Evolutionary conservation across 2,888 invertebrate genomes (phyloP).

Genomic region (Apamea crenata): DNA sequence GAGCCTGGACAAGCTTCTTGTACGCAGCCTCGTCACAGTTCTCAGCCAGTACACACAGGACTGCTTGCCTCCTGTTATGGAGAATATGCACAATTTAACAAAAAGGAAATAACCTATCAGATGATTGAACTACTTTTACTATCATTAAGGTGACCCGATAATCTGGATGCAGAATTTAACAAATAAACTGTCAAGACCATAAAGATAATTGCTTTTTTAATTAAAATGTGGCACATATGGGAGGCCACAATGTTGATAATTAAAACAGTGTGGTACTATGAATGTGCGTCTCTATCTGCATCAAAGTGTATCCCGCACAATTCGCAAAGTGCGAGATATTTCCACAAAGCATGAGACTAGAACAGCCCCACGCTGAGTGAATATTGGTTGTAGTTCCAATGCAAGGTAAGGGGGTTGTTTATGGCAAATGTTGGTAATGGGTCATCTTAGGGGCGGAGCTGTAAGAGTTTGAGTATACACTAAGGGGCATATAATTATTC

Average conservation of each 20-base stretch:
- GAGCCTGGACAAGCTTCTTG: constrained; percentile 98
- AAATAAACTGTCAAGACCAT: background rate
- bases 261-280: constrained; percentile 87
- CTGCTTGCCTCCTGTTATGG: constrained; percentile 95
- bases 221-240: constrained; percentile 87
- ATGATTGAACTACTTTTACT: background rate
- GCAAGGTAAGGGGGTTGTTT: constrained; percentile 72
- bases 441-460: too few species aligned
- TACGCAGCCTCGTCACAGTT: constrained; percentile 99
- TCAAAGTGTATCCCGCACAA: constrained; percentile 71
- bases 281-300: constrained; percentile 85
- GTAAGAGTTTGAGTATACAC: too few species aligned
- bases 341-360: constrained; percentile 82
- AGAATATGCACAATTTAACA: background rate
- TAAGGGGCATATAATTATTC: too few species aligned
- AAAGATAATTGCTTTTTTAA: too few species aligned
- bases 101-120: background rate
- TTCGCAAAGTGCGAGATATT: constrained; percentile 76
- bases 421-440: too few species aligned
- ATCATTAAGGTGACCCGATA: background rate
- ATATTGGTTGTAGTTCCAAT: constrained; percentile 79
- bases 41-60: constrained; percentile 98
- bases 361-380: constrained; percentile 82
- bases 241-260: constrained; percentile 85
- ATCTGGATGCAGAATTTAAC: background rate